Evolutionary conservation across 2,888 invertebrate genomes (phyloP), one percentile per base, ranked within the genome.

Genomic region (Diarsia mendica): DNA sequence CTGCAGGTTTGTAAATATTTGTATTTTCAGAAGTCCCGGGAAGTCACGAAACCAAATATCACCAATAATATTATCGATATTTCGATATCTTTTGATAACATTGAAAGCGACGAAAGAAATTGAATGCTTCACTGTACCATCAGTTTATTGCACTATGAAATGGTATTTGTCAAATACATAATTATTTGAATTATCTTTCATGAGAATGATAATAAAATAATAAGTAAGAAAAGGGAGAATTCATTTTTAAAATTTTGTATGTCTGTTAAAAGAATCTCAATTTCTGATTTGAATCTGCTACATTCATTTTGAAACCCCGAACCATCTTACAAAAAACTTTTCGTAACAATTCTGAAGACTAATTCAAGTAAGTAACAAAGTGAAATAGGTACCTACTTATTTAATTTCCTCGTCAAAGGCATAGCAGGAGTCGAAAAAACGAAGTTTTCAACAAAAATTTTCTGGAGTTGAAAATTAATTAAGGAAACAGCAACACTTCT

Each of bases 351-450:
- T 60, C 44, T 46, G 0, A 51, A 80, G 20, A 51, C n/a, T 18
- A 67, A 75, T 79, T 33, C 20, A 46, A 51, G 33, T 33, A 51
- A 44, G 0, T 46, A 80, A 71, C 28, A 23, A 18, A 46, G 49
- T 51, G 6, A 23, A 60, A 60, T 23, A 51, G 46, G 15, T 23
- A 44, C 44, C 9, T 20, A 51, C 10, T 60, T 60, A 73, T 80
- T 60, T 73, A 46, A 80, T 76, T 80, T 73, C n/a, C 51, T 23
- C 75, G 49, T 72, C 74, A 76, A 76, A 76, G 74, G 23, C 80
- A 46, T 33, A 51, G 23, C 33, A 60, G n/a, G 13, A 55, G 48
- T 55, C 8, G 28, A 48, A 48, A 76, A 60, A 80, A 80, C 9
- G 60, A 73, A 80, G 23, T 61, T 73, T 23, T 2, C 33, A 80